Conservation (phyloP, 2,113 vertebrate species). For the Todiramphus saurophagus region DNA sequence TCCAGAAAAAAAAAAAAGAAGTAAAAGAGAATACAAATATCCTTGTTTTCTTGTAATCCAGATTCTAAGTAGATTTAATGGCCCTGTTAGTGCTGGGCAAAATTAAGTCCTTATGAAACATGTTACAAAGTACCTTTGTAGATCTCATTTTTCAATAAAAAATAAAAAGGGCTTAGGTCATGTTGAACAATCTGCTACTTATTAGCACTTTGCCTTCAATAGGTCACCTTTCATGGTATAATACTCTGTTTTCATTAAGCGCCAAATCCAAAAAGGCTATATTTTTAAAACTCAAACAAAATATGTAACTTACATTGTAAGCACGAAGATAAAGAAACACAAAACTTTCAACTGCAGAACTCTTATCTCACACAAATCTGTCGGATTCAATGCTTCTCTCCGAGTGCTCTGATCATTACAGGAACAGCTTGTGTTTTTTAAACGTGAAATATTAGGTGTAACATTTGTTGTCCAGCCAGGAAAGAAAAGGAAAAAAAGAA, state of each 20-base stretch:
- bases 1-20: neutral
- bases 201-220: constrained; percentile 57
- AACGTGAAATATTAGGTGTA: constrained; percentile 10
- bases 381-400: neutral
- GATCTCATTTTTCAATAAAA: constrained; percentile 33
- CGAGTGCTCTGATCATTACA: neutral
- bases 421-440: neutral
- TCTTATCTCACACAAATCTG: neutral
- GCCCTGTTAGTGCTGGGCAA: constrained; percentile 44
- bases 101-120: constrained; percentile 71
- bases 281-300: constrained; percentile 38
- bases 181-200: constrained; percentile 53
- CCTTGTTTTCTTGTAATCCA: constrained; percentile 62
- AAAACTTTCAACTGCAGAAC: constrained; percentile 1
- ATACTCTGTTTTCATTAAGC: constrained; percentile 54
- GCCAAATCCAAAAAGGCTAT: neutral
- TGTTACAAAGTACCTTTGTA: constrained; percentile 66
- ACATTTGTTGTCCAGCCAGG: neutral
- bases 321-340: neutral
- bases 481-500: neutral
- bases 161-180: constrained; percentile 46
- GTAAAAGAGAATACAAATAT: constrained; percentile 25
- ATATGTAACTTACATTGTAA: constrained; percentile 13
- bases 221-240: constrained; percentile 22
- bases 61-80: constrained; percentile 64